Conservation (phyloP, 1,140 invertebrate genomes). For the Aphelinus certus region DNA sequence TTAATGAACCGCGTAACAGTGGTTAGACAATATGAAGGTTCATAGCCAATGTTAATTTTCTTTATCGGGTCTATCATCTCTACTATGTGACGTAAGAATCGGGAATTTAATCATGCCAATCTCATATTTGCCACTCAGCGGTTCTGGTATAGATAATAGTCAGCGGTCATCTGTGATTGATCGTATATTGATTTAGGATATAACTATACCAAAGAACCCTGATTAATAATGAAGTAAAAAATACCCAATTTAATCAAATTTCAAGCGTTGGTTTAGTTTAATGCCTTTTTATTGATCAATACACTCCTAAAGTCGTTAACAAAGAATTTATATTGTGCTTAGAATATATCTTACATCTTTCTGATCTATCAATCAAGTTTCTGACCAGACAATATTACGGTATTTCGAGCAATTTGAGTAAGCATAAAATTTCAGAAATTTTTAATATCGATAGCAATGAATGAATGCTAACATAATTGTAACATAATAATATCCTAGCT, state of each 20-base stretch:
- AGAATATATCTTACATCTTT: too few species aligned
- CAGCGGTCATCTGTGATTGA: slow-evolving; percentile 9
- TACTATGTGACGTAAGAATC: slow-evolving; percentile 23
- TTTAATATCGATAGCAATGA: slow-evolving; percentile 30
- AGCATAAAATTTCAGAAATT: too few species aligned
- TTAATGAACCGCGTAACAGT: slow-evolving; percentile 21
- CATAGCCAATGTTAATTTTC: slow-evolving; percentile 18
- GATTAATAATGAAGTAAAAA: background rate
- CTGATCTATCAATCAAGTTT: too few species aligned
- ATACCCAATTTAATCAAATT: too few species aligned
- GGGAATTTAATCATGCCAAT: slow-evolving; percentile 35
- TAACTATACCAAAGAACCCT: too few species aligned
- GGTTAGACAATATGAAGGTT: slow-evolving; percentile 15
- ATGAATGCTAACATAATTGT: slow-evolving; percentile 15
- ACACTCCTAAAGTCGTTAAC: too few species aligned
- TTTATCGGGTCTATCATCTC: background rate
- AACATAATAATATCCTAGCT: background rate
- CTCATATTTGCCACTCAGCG: slow-evolving; percentile 18
- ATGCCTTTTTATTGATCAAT: too few species aligned
- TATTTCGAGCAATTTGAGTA: too few species aligned
- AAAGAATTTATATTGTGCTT: too few species aligned
- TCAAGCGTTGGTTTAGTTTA: too few species aligned
- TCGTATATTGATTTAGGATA: slow-evolving; percentile 18
- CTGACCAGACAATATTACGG: too few species aligned
- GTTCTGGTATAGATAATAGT: slow-evolving; percentile 19